Conservation (phyloP, 2,113 vertebrate genomes). For the Gobiocypris rarus region DNA sequence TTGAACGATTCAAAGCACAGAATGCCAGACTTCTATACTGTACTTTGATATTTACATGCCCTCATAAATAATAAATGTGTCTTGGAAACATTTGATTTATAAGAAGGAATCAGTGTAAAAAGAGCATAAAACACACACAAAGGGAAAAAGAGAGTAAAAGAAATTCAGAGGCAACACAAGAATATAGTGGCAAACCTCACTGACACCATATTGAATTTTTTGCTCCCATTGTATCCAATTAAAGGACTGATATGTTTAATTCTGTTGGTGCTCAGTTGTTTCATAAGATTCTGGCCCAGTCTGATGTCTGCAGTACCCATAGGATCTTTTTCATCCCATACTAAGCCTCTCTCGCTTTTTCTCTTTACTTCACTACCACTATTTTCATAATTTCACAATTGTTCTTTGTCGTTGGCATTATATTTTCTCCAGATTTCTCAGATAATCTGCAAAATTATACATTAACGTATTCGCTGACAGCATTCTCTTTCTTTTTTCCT, state of each 20-base stretch:
- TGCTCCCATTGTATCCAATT: conserved; percentile 75
- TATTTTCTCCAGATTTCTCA: background rate
- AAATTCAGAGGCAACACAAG: conserved; percentile 9
- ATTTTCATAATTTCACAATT: conserved; percentile 6
- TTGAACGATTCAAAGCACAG: background rate
- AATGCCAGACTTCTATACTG: background rate
- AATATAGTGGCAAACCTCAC: conserved; percentile 55
- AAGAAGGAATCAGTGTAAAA: background rate
- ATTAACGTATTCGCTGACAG: background rate
- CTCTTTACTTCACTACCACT: background rate
- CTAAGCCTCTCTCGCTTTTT: conserved; percentile 8
- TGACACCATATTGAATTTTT: conserved; percentile 69
- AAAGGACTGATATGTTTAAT: conserved; percentile 73
- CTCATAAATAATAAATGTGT: conserved; percentile 3
- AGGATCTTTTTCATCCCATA: conserved; percentile 3
- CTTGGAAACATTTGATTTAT: conserved; percentile 27
- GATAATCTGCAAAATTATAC: background rate
- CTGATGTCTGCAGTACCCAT: conserved; percentile 60
- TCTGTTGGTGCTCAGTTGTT: conserved; percentile 62
- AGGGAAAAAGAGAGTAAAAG: background rate
- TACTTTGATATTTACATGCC: background rate
- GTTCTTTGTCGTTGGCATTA: background rate
- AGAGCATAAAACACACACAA: conserved; percentile 7
- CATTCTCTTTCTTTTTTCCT: background rate
- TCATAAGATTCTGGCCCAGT: conserved; percentile 64